Conservation (phyloP, 2,797 vertebrate genomes). For the Chrysocyon brachyurus region DNA sequence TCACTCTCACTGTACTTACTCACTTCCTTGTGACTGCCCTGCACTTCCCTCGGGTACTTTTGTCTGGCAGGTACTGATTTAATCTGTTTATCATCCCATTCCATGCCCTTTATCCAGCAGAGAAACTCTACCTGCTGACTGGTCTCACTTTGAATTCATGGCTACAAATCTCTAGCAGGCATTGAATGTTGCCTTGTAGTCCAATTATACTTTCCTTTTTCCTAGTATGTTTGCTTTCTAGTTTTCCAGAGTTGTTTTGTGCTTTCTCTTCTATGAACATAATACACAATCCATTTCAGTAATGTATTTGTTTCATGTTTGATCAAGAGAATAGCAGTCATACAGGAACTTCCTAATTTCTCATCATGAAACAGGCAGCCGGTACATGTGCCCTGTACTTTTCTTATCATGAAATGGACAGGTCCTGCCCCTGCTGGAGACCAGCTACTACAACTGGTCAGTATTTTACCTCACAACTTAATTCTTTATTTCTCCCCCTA, state of each 20-base stretch:
- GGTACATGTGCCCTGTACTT: not conserved
- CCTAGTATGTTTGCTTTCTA: not conserved
- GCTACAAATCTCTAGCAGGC: not conserved
- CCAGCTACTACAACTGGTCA: not conserved
- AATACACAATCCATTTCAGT: not conserved
- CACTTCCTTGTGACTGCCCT: not conserved
- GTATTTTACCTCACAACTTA: not conserved
- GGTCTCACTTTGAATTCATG: not conserved
- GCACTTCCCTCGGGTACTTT: not conserved
- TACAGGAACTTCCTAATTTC: not conserved
- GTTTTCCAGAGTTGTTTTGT: not conserved
- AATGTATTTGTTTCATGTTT: not conserved
- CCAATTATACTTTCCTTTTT: not conserved
- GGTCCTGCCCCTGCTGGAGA: not conserved
- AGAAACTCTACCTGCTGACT: not conserved
- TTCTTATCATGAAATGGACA: not conserved
- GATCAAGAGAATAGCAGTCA: not conserved
- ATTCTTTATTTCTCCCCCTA: not conserved
- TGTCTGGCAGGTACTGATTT: not conserved
- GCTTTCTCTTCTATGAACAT: not conserved
- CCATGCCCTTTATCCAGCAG: not conserved
- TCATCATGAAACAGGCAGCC: not conserved
- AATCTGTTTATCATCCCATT: not conserved
- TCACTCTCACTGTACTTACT: not conserved
- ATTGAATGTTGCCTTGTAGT: not conserved